Conservation (phyloP, 2,797 vertebrate genomes). For the Argyrosomus regius region DNA sequence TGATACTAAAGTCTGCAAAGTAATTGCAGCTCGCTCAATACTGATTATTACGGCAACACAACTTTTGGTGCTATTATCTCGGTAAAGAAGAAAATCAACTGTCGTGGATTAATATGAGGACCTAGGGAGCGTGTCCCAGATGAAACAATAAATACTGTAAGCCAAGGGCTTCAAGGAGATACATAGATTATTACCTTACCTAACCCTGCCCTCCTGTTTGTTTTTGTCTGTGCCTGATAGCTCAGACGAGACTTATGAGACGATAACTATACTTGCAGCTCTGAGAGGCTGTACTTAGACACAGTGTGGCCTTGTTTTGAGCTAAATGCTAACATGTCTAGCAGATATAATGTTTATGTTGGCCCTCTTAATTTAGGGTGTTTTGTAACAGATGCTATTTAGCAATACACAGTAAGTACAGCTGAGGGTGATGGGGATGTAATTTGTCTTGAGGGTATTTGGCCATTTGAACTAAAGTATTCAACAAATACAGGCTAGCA, state of each 20-base stretch:
- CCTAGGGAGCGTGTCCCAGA: not conserved
- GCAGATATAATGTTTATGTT: not conserved
- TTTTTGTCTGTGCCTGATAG: not conserved
- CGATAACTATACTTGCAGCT: not conserved
- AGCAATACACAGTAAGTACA: not conserved
- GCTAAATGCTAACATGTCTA: not conserved
- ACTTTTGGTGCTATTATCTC: not conserved
- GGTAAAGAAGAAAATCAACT: not conserved
- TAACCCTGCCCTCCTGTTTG: not conserved
- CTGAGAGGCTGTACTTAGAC: not conserved
- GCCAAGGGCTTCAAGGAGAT: not conserved
- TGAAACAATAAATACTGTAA: slow-evolving; percentile 21
- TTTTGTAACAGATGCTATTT: not conserved
- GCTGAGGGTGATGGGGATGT: not conserved
- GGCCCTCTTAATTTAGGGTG: not conserved
- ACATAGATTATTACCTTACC: slow-evolving; percentile 5
- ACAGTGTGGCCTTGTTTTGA: not conserved
- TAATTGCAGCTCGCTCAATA: slow-evolving; percentile 1
- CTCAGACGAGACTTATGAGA: not conserved
- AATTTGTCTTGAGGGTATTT: not conserved
- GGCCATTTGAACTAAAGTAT: no score
- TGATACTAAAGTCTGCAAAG: slow-evolving; percentile 13
- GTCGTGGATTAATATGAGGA: not conserved
- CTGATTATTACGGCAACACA: not conserved
- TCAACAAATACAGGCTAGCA: no score